phyloP scores from a whole-genome alignment of 2,797 vertebrate species.

The Anabacerthia variegaticeps region DNA sequence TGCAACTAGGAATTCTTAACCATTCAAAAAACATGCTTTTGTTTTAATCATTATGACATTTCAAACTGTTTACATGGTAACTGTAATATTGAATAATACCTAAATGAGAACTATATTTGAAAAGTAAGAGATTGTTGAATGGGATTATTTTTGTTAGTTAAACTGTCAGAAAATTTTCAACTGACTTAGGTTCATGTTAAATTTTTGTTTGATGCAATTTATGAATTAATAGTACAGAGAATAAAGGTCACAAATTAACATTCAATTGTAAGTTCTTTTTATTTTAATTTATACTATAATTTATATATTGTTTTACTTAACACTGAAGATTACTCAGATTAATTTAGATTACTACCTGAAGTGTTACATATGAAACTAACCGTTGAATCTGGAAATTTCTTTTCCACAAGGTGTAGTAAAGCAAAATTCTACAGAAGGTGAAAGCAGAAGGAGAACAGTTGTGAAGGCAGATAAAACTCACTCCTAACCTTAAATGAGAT shows the following conservation, averaged over 20 bases:
- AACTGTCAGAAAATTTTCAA: background rate
- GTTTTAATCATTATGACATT: background rate
- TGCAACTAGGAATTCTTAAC: background rate
- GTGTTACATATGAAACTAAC: background rate
- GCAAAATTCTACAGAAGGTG: background rate
- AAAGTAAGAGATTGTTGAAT: background rate
- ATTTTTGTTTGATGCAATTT: background rate
- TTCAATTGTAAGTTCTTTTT: background rate
- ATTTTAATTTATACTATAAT: background rate
- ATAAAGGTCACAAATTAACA: background rate
- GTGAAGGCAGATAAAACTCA: background rate
- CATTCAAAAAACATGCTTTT: background rate
- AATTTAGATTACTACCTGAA: background rate
- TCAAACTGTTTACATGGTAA: background rate
- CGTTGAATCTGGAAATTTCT: background rate
- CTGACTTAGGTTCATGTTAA: background rate
- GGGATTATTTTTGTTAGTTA: background rate
- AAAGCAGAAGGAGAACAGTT: conserved; percentile 4
- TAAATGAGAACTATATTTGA: background rate
- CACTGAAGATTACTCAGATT: background rate
- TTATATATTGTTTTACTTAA: background rate
- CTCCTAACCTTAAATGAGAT: background rate
- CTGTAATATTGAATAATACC: background rate
- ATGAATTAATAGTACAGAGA: background rate
- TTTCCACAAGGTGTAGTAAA: background rate